Evolutionary conservation across 2,888 invertebrate genomes (phyloP).

Genomic region (Meta bourneti): DNA sequence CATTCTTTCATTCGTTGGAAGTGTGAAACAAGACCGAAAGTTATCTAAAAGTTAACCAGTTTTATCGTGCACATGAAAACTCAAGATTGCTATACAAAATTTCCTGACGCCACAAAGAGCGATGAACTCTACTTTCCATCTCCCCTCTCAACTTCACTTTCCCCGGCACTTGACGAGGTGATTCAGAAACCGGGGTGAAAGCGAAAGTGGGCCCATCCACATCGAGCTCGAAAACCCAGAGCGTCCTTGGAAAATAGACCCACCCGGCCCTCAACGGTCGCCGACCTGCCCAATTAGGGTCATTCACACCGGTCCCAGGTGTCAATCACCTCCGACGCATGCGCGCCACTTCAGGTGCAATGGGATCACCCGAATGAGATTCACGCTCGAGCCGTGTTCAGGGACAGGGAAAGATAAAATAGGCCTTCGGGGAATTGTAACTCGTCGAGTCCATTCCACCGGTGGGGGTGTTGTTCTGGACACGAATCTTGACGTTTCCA

Average conservation of each 20-base stretch:
- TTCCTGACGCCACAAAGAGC: not conserved
- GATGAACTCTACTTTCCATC: not conserved
- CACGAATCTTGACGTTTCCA: too few species aligned
- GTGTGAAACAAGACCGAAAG: not conserved
- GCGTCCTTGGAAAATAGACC: constrained; percentile 47
- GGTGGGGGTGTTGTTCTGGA: not conserved
- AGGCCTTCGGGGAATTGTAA: not conserved
- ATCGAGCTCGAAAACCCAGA: not conserved
- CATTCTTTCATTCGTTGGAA: not conserved
- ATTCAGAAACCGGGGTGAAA: constrained; percentile 1
- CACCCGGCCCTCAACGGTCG: constrained; percentile 35
- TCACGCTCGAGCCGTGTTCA: not conserved
- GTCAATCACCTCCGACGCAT: constrained; percentile 63
- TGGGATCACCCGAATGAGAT: not conserved
- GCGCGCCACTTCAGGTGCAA: constrained; percentile 17
- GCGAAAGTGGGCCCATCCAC: constrained; percentile 27
- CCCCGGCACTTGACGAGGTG: not conserved
- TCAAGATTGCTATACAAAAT: not conserved
- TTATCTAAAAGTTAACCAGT: not conserved
- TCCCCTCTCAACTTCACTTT: too few species aligned
- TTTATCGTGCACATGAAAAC: not conserved
- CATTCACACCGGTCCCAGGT: constrained; percentile 19
- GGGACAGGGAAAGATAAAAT: not conserved
- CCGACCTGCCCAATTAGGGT: constrained; percentile 31
- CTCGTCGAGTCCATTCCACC: not conserved